phyloP scores from a whole-genome alignment of 1,140 invertebrate genomes.

The Gryllus bimaculatus region DNA sequence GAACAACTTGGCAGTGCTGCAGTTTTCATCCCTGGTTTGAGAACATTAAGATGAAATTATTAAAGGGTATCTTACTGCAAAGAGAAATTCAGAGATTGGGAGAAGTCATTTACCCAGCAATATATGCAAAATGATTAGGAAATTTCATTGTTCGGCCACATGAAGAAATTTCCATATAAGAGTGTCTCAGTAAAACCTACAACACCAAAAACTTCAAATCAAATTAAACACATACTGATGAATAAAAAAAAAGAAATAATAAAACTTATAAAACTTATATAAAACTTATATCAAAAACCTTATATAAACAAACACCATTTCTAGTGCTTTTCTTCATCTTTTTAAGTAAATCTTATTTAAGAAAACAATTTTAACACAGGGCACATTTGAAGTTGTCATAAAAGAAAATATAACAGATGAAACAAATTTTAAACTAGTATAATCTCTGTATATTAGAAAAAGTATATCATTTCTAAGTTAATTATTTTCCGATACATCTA shows the following conservation, averaged over 20 bases:
- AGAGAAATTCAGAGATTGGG: neutral
- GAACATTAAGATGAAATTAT: neutral
- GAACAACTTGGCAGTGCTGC: conserved; percentile 44
- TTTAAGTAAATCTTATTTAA: too few relatives aligned
- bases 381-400: neutral
- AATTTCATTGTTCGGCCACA: conserved; percentile 46
- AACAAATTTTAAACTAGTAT: neutral
- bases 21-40: conserved; percentile 42
- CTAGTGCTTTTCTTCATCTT: too few relatives aligned
- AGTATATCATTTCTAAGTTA: too few relatives aligned
- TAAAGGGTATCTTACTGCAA: neutral
- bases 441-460: neutral
- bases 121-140: conserved; percentile 50
- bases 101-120: conserved; percentile 43
- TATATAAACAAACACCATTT: neutral
- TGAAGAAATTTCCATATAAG: conserved; percentile 54
- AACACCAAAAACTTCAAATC: conserved; percentile 11
- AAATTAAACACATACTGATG: conserved; percentile 16
- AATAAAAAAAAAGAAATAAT: conserved; percentile 15
- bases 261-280: conserved; percentile 14
- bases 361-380: too few relatives aligned
- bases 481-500: too few relatives aligned
- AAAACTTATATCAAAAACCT: neutral
- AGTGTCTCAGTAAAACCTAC: conserved; percentile 41
- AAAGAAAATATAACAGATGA: neutral